A percentile compares a stretch with the other conserved stretches of the same genome.
Conservation (phyloP, 2,113 vertebrate species). For the Casuarius casuarius region DNA sequence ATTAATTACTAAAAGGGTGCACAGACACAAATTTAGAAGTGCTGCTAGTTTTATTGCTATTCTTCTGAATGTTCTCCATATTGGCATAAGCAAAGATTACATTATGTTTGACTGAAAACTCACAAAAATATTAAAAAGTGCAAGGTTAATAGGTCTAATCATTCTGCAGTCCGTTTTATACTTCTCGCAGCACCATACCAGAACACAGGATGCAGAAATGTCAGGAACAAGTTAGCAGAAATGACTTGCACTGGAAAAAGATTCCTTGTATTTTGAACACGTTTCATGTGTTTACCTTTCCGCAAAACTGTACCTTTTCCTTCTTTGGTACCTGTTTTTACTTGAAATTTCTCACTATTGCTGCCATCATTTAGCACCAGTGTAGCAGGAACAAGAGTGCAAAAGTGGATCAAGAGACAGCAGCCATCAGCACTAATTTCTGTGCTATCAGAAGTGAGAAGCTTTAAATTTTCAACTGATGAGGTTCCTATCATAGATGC, state of each 20-base stretch:
- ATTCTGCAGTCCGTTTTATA: not conserved
- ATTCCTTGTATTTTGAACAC: not conserved
- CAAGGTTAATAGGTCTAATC: not conserved
- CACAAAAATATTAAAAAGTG: not conserved
- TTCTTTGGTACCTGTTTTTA: not conserved
- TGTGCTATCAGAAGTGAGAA: not conserved
- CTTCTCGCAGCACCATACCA: not conserved
- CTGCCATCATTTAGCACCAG: not conserved
- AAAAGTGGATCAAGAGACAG: not conserved
- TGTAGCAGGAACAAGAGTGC: not conserved
- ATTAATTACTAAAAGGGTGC: not conserved
- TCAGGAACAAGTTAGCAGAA: not conserved
- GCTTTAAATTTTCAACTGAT: not conserved
- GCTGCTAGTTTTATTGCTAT: not conserved
- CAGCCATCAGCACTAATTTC: slow-evolving; percentile 13
- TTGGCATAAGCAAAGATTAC: not conserved
- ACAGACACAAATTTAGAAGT: not conserved
- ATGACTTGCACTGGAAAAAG: not conserved
- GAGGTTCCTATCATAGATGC: not conserved
- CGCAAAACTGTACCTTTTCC: not conserved
- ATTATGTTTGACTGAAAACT: not conserved
- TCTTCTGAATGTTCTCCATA: not conserved
- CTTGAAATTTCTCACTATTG: not conserved
- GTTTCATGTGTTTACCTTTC: not conserved
- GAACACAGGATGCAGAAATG: not conserved